phyloP scores from a whole-genome alignment of 1,140 invertebrate species.

The Drosophila gunungcola region DNA sequence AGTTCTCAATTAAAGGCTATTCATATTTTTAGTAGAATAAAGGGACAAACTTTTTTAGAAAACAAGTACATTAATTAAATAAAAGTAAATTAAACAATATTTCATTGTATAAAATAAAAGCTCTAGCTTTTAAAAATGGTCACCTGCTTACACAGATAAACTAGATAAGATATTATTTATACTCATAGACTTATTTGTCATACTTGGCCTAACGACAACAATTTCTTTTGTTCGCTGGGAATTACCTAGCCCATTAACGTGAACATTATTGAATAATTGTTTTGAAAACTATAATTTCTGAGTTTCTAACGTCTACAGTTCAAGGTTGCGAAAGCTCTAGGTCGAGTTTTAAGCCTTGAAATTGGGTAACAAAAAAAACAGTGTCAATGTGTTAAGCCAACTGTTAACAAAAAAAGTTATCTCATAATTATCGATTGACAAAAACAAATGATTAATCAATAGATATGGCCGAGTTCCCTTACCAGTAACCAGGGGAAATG shows the following conservation, averaged over 20 bases:
- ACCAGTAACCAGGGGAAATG: background rate
- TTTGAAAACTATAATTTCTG: too few relatives aligned
- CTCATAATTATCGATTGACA: constrained; percentile 8
- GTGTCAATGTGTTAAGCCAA: constrained; percentile 8
- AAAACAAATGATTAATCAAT: constrained; percentile 28
- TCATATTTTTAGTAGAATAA: background rate
- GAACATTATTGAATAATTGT: too few relatives aligned
- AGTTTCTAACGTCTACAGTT: background rate
- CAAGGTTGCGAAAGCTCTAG: constrained; percentile 1
- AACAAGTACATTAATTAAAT: background rate
- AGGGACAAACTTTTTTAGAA: background rate
- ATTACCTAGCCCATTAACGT: too few relatives aligned
- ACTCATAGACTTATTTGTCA: background rate
- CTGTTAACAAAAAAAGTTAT: constrained; percentile 11
- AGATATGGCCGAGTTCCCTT: constrained; percentile 1
- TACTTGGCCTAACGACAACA: background rate
- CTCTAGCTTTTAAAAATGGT: too few relatives aligned
- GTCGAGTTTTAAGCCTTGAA: background rate
- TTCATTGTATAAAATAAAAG: too few relatives aligned
- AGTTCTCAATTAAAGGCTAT: too few relatives aligned
- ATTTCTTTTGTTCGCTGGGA: too few relatives aligned
- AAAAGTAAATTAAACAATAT: background rate
- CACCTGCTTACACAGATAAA: too few relatives aligned
- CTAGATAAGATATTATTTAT: constrained; percentile 2
- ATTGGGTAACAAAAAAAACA: background rate